Base-by-base conservation (phyloP, 2,797 vertebrate species). In the Nyctibius grandis region DNA sequence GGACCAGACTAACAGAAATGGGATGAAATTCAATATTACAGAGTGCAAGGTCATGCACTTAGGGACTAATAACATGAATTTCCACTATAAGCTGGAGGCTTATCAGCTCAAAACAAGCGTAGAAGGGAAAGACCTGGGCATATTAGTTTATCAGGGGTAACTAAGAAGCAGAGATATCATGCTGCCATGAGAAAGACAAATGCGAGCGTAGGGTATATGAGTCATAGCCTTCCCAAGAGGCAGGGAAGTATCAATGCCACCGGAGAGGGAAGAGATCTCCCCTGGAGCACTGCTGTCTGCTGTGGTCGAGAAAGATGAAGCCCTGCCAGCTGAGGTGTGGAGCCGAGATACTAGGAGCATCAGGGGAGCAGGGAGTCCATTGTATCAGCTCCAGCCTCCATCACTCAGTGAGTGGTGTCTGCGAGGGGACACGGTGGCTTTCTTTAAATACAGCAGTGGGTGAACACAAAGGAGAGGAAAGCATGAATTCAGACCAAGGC, bases 41-140 rank as follows among this genome's bases (percentile, higher is more conserved):
- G 89, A 95, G 89, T 84, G 73, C 89, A 84, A 88, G 93, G 89
- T 91, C 91, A 83, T 69, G 78, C 94, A 91, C 92, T 94, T 92
- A 81, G 91, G 95, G 85, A 96, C 53, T 86, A 94, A 96, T 92
- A 96, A 93, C 92, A 97, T 1, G 94, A 91, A 92, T 96, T 96
- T 93, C 87, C 91, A 96, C 91, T 95, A 95, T 85, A 91, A 86
- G 68, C 42, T 94, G 91, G 83, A 85, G 76, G 76, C 95, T 97
- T 95, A 96, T 96, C 91, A 88, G 91, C 69, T 93, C 4, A 2
- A 92, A 94, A 95, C 78, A 91, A 94, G 53, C 2, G 0, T 40
- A 88, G 73, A 86, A 86, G 68, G 94, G 82, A 96, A 96, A 94
- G 94, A 81, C 44, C 31, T 56, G 59, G 34, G 38, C 8, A 6